Base-by-base conservation (phyloP, 2,888 invertebrate genomes). In the Pachycephus smyrnensis region DNA sequence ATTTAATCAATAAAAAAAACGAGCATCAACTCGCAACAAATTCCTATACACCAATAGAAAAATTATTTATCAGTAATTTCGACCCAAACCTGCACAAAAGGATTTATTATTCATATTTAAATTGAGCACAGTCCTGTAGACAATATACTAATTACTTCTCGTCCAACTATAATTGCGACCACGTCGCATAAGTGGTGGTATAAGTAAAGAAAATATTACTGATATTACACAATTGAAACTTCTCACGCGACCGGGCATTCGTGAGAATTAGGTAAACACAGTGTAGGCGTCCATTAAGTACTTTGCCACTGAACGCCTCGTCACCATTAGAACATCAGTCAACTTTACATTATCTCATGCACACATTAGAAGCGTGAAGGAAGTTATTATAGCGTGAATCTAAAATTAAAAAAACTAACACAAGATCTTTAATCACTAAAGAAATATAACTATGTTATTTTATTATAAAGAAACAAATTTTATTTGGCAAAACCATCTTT, bases 391-490 rank as follows among this genome's bases (percentile, higher is more conserved):
- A 40, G 12, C 12, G 15, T 12, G 15, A 40, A 40, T 15, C 6
- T 6, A 40, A 40, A 40, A 6, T 40, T 40, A 1, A 4, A 40
- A 40, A 40, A 15, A 15, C 0, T 4, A 15, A 40, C 1, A 4
- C 6, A 40, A 40, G 23, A 40, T 40, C 23, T 15, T 40, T 40
- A 23, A 23, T 40, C 40, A 6, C 15, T 40, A 40, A 40, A 11
- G 35, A 35, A 35, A 35, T 35, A 35, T 35, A 2, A 9, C 1
- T 35, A 36, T 36, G 11, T 36, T 55, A 23, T 23, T 2, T 55
- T 55, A 55, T 55, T 55, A 82, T 84, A 86, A 81, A 84, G 79
- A 87, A 87, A 82, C 80, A 82, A 84, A 83, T 81, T 84, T 86
- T 84, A 84, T 87, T 85, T 73, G 76, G 83, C 77, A 82, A 83